Base-by-base conservation (phyloP, 2,113 vertebrate species). In the Pteropus alecto region DNA sequence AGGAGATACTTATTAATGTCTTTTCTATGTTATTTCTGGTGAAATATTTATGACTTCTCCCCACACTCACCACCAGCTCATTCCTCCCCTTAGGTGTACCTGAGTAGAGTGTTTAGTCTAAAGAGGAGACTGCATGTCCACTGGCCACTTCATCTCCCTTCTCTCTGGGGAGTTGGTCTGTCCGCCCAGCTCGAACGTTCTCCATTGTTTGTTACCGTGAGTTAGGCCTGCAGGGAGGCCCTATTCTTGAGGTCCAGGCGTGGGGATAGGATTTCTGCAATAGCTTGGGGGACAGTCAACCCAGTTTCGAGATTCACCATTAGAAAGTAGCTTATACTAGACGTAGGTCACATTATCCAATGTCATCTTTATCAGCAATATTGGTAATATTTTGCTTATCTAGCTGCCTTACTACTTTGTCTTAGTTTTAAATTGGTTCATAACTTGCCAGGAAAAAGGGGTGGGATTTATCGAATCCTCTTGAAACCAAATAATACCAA, bases 381-480 rank as follows among this genome's bases (percentile, higher is more conserved):
- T 48, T 41, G 35, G 51, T 19, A 67, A 41, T 56, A 67, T 26
- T 63, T 73, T 88, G 54, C 13, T 46, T 74, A 21, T 87, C 10
- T 65, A 1, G 60, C 14, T 92, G 48, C 11, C 60, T 91, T 58
- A 7, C 33, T 79, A 35, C 61, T 67, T 68, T 73, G 3, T 68
- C 48, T 94, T 74, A 41, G 10, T 81, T 91, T 94, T 94, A 84
- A 92, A 22, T 30, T 92, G 13, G 0, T 58, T 89, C n/a, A 63
- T 79, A 71, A 56, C 35, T 78, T 92, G 19, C 9, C 48, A 46
- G 60, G 9, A 38, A 90, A 65, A 58, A 84, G 7, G 28, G 33
- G 10, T n/a, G 35, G 54, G 76, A 85, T 76, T 86, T 77, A 51
- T 28, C 38, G 71, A 43, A 58, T 65, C n/a, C 11, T 3, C 12